Evolutionary conservation across 2,113 vertebrate species (phyloP).

Genomic region (Apeltes quadracus): DNA sequence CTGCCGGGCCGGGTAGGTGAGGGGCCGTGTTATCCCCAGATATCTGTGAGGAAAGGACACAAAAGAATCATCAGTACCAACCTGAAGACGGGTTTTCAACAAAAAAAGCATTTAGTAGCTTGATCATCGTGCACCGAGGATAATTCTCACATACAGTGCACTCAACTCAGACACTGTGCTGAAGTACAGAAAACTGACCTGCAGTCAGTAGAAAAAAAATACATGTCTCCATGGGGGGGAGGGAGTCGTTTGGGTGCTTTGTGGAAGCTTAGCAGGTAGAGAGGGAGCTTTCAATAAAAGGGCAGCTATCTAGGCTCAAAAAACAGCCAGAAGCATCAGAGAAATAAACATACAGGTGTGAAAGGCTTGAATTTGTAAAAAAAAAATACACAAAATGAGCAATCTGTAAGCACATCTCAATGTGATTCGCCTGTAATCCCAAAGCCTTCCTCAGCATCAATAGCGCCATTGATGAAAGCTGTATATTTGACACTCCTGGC

Average conservation of each 20-base stretch:
- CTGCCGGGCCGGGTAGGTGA: constrained; percentile 84
- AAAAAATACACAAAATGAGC: constrained; percentile 34
- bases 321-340: constrained; percentile 51
- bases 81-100: constrained; percentile 1
- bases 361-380: constrained; percentile 42
- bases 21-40: constrained; percentile 82
- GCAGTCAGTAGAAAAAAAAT: too few relatives aligned
- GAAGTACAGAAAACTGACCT: not conserved
- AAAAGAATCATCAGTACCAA: constrained; percentile 18
- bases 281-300: constrained; percentile 59
- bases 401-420: constrained; percentile 33
- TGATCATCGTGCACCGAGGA: not conserved
- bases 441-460: constrained; percentile 34
- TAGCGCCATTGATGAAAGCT: constrained; percentile 57
- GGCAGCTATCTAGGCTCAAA: constrained; percentile 52
- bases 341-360: constrained; percentile 58
- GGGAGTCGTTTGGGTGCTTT: constrained; percentile 1
- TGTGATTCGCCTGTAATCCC: constrained; percentile 22
- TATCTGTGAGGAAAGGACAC: constrained; percentile 70
- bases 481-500: constrained; percentile 29
- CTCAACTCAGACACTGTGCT: not conserved
- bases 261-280: constrained; percentile 31
- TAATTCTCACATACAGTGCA: not conserved
- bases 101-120: constrained; percentile 6
- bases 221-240: not conserved